phyloP scores from a whole-genome alignment of 2,797 vertebrate genomes.

The Antrozous pallidus region DNA sequence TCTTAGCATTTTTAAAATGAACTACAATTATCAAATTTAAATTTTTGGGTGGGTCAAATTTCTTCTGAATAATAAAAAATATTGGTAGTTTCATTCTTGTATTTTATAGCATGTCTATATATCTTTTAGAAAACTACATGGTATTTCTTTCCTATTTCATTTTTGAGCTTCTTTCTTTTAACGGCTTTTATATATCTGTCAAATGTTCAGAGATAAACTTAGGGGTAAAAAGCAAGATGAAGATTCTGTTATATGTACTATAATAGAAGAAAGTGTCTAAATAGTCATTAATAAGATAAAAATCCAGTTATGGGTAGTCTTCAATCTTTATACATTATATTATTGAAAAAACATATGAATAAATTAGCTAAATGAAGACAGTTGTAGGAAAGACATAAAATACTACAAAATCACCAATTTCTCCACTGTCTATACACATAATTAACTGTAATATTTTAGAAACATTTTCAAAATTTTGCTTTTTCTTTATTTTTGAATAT shows the following conservation, averaged over 20 bases:
- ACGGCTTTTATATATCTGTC: neutral
- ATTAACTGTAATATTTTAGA: neutral
- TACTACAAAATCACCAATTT: neutral
- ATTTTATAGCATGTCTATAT: neutral
- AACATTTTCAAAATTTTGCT: neutral
- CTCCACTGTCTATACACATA: neutral
- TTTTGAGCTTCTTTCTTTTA: neutral
- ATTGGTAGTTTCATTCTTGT: neutral
- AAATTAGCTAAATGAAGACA: neutral
- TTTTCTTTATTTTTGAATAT: neutral
- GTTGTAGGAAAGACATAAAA: neutral
- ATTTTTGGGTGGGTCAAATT: neutral
- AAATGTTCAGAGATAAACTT: neutral
- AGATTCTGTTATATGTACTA: neutral
- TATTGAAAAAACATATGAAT: neutral
- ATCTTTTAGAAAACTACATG: neutral
- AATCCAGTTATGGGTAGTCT: neutral
- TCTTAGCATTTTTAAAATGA: neutral
- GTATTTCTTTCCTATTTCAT: neutral
- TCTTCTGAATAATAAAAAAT: slow-evolving; percentile 2
- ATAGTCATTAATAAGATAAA: neutral
- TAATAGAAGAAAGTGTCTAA: neutral
- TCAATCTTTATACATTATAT: neutral
- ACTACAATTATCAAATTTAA: neutral
- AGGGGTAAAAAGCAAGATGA: neutral